Base-by-base conservation (phyloP, 2,797 vertebrate species). In the Oophaga sylvatica region DNA sequence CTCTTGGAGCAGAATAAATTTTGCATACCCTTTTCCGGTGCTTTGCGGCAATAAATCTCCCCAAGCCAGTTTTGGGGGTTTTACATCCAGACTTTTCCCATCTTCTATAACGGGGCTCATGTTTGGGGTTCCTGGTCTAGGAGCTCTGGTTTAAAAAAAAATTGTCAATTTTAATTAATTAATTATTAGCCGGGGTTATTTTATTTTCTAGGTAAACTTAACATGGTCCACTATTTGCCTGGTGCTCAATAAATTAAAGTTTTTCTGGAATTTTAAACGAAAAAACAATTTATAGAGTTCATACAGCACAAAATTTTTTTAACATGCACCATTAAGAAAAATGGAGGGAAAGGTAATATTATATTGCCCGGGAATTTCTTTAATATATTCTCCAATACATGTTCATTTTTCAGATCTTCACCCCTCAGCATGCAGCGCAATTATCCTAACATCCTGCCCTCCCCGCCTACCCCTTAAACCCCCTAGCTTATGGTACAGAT, bases 391-490 rank as follows among this genome's bases (percentile, higher is more conserved):
- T 79, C 15, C 4, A 41, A n/a, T 70, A 70, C 65, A 80, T 80
- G 67, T 81, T 73, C 31, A 87, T 81, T 63, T 67, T 76, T 63
- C n/a, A 31, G 19, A 65, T 45, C 29, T 7, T 57, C n/a, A 10
- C 15, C 62, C 16, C 75, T 68, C 79, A 75, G 11, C 29, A 22
- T 26, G 41, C n/a, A 76, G 65, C 48, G n/a, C 26, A 56, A 76
- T 59, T 17, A 31, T 67, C 81, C 68, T 53, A 41, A 68, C 68
- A 60, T 59, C 56, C 67, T 59, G 70, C 79, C 41, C 78, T 57
- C 56, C 68, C 56, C 57, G 45, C 41, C 41, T 85, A 41, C 68
- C 68, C 20, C 56, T 87, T 88, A 88, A 85, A 81, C 87, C 78
- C 75, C 6, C 35, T 45, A 67, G 77, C 53, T 53, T 76, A 56